phyloP scores from a whole-genome alignment of 1,140 invertebrate species.

The Pogonomyrmex californicus region DNA sequence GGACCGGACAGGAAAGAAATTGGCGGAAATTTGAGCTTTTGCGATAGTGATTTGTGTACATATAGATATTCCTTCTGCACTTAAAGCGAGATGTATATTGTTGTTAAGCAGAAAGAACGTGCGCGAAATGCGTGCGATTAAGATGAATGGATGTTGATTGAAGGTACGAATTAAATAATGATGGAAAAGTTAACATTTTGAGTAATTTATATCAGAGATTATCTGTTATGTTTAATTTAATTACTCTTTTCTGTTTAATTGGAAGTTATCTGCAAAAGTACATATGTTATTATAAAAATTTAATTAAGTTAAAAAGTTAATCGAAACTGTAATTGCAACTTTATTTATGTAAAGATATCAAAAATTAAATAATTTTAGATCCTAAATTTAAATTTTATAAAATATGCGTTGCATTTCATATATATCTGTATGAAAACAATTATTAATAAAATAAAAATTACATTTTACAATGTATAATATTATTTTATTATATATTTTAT shows the following conservation, averaged over 20 bases:
- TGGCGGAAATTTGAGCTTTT: not conserved
- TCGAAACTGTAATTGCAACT: too few species aligned
- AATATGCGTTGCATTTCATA: not conserved
- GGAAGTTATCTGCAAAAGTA: not conserved
- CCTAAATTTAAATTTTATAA: not conserved
- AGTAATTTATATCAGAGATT: not conserved
- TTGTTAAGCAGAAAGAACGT: not conserved
- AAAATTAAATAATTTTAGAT: not conserved
- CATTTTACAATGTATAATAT: not conserved
- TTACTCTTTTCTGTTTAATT: not conserved
- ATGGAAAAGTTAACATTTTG: not conserved
- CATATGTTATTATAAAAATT: not conserved
- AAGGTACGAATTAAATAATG: not conserved
- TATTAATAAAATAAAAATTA: constrained; percentile 9
- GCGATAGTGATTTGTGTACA: not conserved
- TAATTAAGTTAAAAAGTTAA: not conserved
- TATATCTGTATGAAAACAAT: not conserved
- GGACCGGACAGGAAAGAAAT: not conserved
- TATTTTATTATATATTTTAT: not conserved
- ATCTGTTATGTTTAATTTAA: not conserved
- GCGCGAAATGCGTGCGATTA: not conserved
- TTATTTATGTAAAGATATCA: not conserved
- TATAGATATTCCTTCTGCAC: not conserved
- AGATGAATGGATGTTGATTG: not conserved
- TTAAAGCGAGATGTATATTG: not conserved